Conservation (phyloP, 2,113 vertebrate genomes). For the Seriola aureovittata region DNA sequence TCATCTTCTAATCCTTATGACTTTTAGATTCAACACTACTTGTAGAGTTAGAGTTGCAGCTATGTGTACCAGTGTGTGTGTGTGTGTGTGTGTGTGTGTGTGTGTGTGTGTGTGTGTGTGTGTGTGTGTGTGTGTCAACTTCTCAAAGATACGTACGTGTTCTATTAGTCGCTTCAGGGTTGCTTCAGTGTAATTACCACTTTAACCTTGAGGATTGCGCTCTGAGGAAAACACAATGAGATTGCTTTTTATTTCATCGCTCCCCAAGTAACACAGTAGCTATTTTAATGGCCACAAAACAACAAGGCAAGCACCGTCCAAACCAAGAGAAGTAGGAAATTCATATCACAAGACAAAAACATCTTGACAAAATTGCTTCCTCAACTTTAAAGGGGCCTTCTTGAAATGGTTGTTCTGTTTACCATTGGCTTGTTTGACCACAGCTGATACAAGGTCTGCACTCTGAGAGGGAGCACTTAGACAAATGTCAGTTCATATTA, state of each 20-base stretch:
- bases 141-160: constrained; percentile 14
- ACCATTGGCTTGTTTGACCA: constrained; percentile 15
- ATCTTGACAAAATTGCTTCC: constrained; percentile 34
- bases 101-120: not conserved
- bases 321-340: not conserved
- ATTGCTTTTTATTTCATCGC: constrained; percentile 43
- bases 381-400: constrained; percentile 3
- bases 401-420: constrained; percentile 8
- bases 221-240: constrained; percentile 29
- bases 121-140: not conserved
- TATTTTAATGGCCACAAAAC: constrained; percentile 38
- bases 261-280: constrained; percentile 17
- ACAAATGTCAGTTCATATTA: not conserved
- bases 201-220: constrained; percentile 49
- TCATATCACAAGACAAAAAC: constrained; percentile 23
- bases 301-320: not conserved
- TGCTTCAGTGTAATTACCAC: constrained; percentile 36
- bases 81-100: not conserved
- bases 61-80: constrained; percentile 2
- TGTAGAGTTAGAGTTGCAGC: constrained; percentile 1
- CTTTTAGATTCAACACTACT: constrained; percentile 42
- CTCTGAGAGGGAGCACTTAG: not conserved
- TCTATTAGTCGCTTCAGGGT: constrained; percentile 31
- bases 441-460: not conserved
- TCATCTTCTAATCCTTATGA: constrained; percentile 63